A percentile compares a stretch with the other conserved stretches of the same genome.
Conservation (phyloP, 2,888 invertebrate species). For the Agriopis aurantiaria region DNA sequence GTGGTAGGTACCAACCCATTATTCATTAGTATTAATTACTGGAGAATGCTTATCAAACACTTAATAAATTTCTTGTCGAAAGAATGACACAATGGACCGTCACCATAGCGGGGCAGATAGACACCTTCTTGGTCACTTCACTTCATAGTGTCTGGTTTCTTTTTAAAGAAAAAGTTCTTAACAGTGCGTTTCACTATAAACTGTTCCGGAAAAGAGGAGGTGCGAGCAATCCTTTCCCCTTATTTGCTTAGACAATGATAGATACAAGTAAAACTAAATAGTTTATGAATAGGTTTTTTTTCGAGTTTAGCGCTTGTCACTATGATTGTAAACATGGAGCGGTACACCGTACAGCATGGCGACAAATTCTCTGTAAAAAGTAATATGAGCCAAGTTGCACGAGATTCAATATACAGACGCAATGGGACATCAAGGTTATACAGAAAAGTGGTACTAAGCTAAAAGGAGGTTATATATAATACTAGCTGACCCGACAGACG, state of each 20-base stretch:
- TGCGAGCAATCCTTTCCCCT: background rate
- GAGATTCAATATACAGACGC: no score
- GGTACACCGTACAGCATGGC: no score
- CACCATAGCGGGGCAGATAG: slow-evolving; percentile 3
- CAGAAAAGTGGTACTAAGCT: no score
- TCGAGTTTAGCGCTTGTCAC: no score
- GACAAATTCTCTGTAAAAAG: no score
- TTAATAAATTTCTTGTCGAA: slow-evolving; percentile 10
- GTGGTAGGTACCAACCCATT: slow-evolving; percentile 5
- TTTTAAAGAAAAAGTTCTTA: background rate
- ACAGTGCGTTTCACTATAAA: background rate
- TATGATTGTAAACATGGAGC: no score
- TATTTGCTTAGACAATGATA: slow-evolving; percentile 5
- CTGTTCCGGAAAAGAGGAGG: background rate
- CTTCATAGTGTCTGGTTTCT: slow-evolving; percentile 1
- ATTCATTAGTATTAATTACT: slow-evolving; percentile 14
- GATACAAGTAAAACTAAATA: background rate
- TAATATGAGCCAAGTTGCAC: no score
- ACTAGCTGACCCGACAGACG: no score
- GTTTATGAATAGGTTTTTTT: background rate
- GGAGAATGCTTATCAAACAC: slow-evolving; percentile 8
- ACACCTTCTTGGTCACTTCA: background rate
- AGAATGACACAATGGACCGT: slow-evolving; percentile 14
- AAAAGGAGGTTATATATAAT: no score
- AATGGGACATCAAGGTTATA: no score